Evolutionary conservation across 2,113 vertebrate genomes (phyloP).

Genomic region (Salminus brasiliensis): DNA sequence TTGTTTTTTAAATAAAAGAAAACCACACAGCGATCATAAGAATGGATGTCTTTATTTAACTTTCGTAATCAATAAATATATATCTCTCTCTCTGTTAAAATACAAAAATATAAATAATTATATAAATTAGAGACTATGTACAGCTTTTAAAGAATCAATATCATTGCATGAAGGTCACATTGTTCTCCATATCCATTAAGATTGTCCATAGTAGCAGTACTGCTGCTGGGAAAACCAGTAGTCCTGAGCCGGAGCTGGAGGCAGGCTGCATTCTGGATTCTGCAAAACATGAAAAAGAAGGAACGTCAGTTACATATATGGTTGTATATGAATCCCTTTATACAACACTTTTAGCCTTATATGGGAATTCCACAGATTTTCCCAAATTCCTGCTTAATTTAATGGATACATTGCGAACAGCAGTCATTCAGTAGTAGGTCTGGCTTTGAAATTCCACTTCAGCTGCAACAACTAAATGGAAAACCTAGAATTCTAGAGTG

Average conservation of each 20-base stretch:
- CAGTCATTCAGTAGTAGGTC: too few relatives aligned
- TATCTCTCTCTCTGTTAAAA: constrained; percentile 9
- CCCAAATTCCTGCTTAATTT: too few relatives aligned
- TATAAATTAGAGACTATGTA: constrained; percentile 39
- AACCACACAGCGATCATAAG: background rate
- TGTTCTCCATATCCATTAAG: constrained; percentile 1
- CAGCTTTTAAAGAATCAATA: constrained; percentile 26
- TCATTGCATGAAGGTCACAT: background rate
- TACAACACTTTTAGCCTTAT: too few relatives aligned
- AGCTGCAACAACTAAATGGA: background rate
- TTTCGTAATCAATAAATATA: constrained; percentile 36
- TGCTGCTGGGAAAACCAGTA: constrained; percentile 38
- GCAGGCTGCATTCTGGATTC: constrained; percentile 13
- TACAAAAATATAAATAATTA: constrained; percentile 51
- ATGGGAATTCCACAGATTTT: too few relatives aligned
- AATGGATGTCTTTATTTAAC: constrained; percentile 21
- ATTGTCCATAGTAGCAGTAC: constrained; percentile 34
- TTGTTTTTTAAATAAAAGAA: background rate
- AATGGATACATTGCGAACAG: too few relatives aligned
- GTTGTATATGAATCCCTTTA: background rate
- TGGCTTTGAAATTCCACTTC: too few relatives aligned
- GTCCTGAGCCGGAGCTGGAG: constrained; percentile 22
- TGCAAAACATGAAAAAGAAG: background rate
- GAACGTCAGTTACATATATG: background rate
- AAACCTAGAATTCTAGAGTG: background rate